A percentile compares a stretch with the other conserved stretches of the same genome.
phyloP scores from a whole-genome alignment of 2,888 invertebrate genomes.

The Acleris emargana region DNA sequence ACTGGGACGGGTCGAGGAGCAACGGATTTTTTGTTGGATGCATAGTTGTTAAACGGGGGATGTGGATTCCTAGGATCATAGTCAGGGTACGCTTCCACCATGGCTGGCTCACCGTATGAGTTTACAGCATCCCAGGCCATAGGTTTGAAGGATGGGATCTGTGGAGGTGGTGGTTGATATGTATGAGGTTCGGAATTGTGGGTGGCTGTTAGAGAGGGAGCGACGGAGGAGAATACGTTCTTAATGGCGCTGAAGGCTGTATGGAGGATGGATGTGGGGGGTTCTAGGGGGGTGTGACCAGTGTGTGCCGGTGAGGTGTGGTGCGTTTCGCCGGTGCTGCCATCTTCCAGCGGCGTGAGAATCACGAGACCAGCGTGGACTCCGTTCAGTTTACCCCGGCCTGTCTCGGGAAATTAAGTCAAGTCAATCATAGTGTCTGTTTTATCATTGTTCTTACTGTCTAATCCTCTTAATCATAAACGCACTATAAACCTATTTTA shows the following conservation, averaged over 20 bases:
- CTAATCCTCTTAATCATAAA: background rate
- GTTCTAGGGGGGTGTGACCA: slow-evolving; percentile 67
- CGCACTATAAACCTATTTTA: no score
- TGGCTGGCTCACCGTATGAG: slow-evolving; percentile 75
- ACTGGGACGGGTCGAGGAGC: slow-evolving; percentile 45
- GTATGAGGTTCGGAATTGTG: slow-evolving; percentile 35
- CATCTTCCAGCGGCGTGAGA: slow-evolving; percentile 71
- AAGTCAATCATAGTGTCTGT: slow-evolving; percentile 22
- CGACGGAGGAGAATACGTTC: slow-evolving; percentile 58
- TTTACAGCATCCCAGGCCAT: slow-evolving; percentile 73
- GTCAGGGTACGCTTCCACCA: slow-evolving; percentile 61
- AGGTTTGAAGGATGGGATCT: slow-evolving; percentile 62
- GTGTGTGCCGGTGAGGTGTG: slow-evolving; percentile 48
- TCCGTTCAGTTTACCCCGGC: slow-evolving; percentile 75
- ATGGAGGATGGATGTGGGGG: slow-evolving; percentile 68
- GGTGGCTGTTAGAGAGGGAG: slow-evolving; percentile 43
- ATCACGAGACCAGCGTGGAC: slow-evolving; percentile 76
- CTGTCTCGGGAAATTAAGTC: slow-evolving; percentile 72
- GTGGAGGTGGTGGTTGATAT: slow-evolving; percentile 65
- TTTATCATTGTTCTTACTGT: background rate
- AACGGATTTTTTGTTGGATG: slow-evolving; percentile 59
- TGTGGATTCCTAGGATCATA: slow-evolving; percentile 63
- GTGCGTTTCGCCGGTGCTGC: slow-evolving; percentile 55
- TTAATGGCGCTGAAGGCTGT: slow-evolving; percentile 73
- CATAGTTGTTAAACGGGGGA: slow-evolving; percentile 61